These are phyloP conservation scores for Drymodes brunneopygia DNA, from an alignment of 2,113 vertebrate genomes.

Conservation along the genomic window DNA sequence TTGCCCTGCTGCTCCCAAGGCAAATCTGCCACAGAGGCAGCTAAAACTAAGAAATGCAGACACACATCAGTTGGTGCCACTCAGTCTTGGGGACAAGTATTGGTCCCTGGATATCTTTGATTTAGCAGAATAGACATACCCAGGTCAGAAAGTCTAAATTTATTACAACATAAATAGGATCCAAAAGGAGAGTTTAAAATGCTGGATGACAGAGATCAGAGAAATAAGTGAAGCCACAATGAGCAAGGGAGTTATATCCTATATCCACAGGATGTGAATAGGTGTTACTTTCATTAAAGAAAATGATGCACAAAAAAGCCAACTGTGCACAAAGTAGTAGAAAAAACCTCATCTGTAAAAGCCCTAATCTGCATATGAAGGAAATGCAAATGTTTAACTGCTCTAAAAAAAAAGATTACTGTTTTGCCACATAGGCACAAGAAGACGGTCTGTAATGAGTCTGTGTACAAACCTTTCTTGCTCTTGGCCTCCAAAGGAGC, in stretches of 20 bases:
- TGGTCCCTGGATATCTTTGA: not conserved
- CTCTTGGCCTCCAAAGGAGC: not conserved
- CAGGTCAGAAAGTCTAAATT: not conserved
- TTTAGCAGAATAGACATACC: not conserved
- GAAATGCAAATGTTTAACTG: not conserved
- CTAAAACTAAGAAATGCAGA: not conserved
- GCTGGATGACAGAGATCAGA: not conserved
- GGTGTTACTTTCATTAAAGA: not conserved
- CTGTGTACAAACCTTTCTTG: not conserved
- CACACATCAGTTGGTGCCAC: not conserved
- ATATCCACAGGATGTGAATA: not conserved
- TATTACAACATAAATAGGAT: not conserved
- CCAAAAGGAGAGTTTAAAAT: not conserved
- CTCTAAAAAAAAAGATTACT: not conserved
- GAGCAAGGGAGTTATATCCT: not conserved
- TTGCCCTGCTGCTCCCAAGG: not conserved
- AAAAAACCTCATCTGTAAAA: not conserved
- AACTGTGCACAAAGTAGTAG: not conserved
- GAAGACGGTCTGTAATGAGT: not conserved
- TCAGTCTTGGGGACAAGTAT: not conserved
- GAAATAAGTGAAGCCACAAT: not conserved
- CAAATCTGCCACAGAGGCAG: not conserved
- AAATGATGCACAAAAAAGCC: not conserved
- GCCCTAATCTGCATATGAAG: not conserved
- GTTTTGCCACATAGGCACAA: not conserved